Evolutionary conservation across 2,113 vertebrate species (phyloP), one percentile per base, ranked within the genome.

Genomic region (Rhinogobius similis): DNA sequence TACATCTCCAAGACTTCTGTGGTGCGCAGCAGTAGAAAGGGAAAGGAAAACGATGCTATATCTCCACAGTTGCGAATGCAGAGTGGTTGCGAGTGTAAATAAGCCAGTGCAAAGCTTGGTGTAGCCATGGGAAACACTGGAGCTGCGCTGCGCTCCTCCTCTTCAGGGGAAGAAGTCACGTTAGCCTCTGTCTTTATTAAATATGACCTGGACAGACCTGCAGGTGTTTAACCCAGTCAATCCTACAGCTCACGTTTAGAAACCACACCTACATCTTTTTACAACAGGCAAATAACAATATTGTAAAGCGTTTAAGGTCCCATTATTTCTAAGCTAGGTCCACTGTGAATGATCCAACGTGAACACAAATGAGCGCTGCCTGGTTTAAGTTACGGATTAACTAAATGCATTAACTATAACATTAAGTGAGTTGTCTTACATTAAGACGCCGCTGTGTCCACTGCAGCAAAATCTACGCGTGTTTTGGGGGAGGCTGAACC

Each of bases 41-140:
- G 29, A 1, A 36, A 36, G 16, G 7, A 29, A 21, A 24, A 39
- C 0, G 56, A 20, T 39, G 9, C 68, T 18, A 20, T 11, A 3
- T 9, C 3, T 12, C n/a, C 6, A n/a, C 24, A 3, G 44, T 10
- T 53, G 65, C 73, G 67, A 67, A 18, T 46, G 36, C 26, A 26
- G 72, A 56, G 55, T 50, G 63, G 59, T 21, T 4, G 16, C 48
- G 65, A 74, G 79, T 23, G 43, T 76, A 68, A 79, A 70, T 62
- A 65, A 18, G 10, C 43, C 38, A 58, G 36, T 20, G 0, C 62
- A 76, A 84, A 73, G 85, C 84, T 82, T 81, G 82, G 77, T 66
- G 92, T 93, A 89, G 89, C 90, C 90, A 87, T 77, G 88, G 88
- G 89, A 86, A 86, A 91, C 92, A 78, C 62, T 41, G 46, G 46